phyloP scores from a whole-genome alignment of 2,888 invertebrate species.

The Coremacera marginata region DNA sequence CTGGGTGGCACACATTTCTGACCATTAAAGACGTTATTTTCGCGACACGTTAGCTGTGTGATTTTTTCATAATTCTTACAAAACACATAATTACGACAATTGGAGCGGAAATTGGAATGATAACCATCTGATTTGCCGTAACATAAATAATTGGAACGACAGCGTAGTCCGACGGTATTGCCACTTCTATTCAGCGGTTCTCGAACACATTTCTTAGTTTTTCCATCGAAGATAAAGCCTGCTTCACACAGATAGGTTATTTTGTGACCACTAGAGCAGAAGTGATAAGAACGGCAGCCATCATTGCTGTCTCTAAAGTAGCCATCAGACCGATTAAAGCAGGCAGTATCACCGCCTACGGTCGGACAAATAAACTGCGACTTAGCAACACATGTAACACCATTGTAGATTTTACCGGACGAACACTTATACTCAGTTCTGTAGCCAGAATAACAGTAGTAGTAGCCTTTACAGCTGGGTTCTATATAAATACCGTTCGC shows the following conservation, averaged over 20 bases:
- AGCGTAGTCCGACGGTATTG: neutral
- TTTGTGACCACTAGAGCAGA: conserved; percentile 72
- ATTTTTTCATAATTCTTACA: conserved; percentile 73
- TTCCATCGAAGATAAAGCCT: conserved; percentile 72
- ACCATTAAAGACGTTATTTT: conserved; percentile 74
- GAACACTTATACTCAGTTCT: conserved; percentile 72
- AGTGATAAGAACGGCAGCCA: conserved; percentile 74
- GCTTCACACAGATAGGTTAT: conserved; percentile 73
- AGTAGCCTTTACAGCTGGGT: conserved; percentile 71
- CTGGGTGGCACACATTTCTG: conserved; percentile 71
- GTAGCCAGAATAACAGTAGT: conserved; percentile 72
- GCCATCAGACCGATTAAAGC: conserved; percentile 72
- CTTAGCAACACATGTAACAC: conserved; percentile 72
- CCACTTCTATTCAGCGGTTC: conserved; percentile 40
- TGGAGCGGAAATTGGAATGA: conserved; percentile 72
- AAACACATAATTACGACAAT: conserved; percentile 74
- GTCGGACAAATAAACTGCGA: conserved; percentile 70
- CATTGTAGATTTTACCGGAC: conserved; percentile 72
- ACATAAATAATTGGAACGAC: conserved; percentile 63
- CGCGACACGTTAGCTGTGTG: conserved; percentile 72
- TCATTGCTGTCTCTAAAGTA: conserved; percentile 70
- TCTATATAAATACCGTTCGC: conserved; percentile 70
- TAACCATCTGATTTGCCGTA: conserved; percentile 72
- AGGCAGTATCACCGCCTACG: conserved; percentile 68
- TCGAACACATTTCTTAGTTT: conserved; percentile 64